These are phyloP conservation scores for Calvadosia cruxmelitensis DNA, from an alignment of 30 jellyfish, hydroid and myxozoan species.

Conservation along the genomic window DNA sequence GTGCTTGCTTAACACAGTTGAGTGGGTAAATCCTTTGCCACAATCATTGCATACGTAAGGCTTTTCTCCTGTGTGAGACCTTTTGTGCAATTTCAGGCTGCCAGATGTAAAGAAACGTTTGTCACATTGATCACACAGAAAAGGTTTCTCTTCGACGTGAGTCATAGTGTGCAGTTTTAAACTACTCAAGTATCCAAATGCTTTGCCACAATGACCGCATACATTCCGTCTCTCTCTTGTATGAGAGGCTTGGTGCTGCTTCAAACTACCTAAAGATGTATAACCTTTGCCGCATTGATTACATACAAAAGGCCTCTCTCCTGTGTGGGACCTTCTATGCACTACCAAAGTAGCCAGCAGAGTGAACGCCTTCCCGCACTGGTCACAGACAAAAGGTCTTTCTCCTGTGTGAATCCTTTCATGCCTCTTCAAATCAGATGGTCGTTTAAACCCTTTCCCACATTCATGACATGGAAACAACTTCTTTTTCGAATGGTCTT, in stretches of 20 bases:
- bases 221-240: slow-evolving; percentile 8
- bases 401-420: slow-evolving; percentile 16
- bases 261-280: not conserved
- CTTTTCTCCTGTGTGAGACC: slow-evolving; percentile 17
- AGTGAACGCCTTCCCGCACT: slow-evolving; percentile 10
- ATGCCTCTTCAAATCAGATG: not conserved
- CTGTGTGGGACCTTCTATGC: slow-evolving; percentile 13
- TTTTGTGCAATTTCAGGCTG: slow-evolving; percentile 7
- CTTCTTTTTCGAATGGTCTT: not conserved
- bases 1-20: not conserved
- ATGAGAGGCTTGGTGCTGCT: not conserved
- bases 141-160: slow-evolving; percentile 23
- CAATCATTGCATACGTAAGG: slow-evolving; percentile 18
- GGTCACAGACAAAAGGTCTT: slow-evolving; percentile 10
- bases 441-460: not conserved
- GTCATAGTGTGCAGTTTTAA: not conserved
- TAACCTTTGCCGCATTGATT: slow-evolving; percentile 10
- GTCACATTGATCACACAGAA: slow-evolving; percentile 9
- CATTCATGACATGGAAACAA: not conserved
- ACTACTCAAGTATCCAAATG: not conserved
- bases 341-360: not conserved
- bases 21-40: slow-evolving; percentile 18
- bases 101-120: slow-evolving; percentile 5
- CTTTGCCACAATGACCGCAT: slow-evolving; percentile 14
- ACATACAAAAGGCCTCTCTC: slow-evolving; percentile 16